phyloP scores from a whole-genome alignment of 2,113 vertebrate genomes.

The Pelobates fuscus region DNA sequence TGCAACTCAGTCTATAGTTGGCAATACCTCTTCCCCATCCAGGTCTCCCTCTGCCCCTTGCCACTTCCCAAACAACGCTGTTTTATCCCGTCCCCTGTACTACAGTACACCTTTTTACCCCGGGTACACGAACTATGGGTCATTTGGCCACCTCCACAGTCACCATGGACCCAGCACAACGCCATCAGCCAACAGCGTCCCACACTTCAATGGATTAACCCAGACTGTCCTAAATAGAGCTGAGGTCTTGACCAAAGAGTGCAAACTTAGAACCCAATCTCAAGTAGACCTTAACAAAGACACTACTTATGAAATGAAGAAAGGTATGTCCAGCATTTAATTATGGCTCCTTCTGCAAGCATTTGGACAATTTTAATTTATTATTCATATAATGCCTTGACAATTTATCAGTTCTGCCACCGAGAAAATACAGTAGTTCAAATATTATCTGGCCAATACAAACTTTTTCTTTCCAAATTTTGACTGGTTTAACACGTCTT shows the following conservation, averaged over 20 bases:
- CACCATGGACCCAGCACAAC: slow-evolving; percentile 79
- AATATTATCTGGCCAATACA: slow-evolving; percentile 67
- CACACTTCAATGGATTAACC: slow-evolving; percentile 99
- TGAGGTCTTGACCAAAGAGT: slow-evolving; percentile 92
- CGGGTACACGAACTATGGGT: slow-evolving; percentile 97
- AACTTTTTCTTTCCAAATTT: slow-evolving; percentile 81
- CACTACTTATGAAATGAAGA: slow-evolving; percentile 97
- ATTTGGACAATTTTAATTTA: slow-evolving; percentile 67
- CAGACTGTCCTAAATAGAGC: slow-evolving; percentile 96
- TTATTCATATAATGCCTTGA: slow-evolving; percentile 68
- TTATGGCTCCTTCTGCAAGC: slow-evolving; percentile 74
- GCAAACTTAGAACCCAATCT: slow-evolving; percentile 89
- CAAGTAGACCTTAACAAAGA: slow-evolving; percentile 98
- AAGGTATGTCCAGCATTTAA: slow-evolving; percentile 99
- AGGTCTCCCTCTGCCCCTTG: slow-evolving; percentile 86
- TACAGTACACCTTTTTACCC: slow-evolving; percentile 96
- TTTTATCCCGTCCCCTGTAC: slow-evolving; percentile 90
- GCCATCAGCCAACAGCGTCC: slow-evolving; percentile 62
- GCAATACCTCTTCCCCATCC: slow-evolving; percentile 74
- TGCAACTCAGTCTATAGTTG: slow-evolving; percentile 68
- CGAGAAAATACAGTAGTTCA: slow-evolving; percentile 64
- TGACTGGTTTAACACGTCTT: slow-evolving; percentile 83
- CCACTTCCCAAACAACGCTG: slow-evolving; percentile 84
- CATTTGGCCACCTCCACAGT: slow-evolving; percentile 91
- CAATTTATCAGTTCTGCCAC: slow-evolving; percentile 71